Percentiles rank a stretch among this genome's conserved stretches.
These are phyloP conservation scores for Oncorhynchus clarkii DNA, from an alignment of 2,113 vertebrate genomes.

Conservation along the genomic window DNA sequence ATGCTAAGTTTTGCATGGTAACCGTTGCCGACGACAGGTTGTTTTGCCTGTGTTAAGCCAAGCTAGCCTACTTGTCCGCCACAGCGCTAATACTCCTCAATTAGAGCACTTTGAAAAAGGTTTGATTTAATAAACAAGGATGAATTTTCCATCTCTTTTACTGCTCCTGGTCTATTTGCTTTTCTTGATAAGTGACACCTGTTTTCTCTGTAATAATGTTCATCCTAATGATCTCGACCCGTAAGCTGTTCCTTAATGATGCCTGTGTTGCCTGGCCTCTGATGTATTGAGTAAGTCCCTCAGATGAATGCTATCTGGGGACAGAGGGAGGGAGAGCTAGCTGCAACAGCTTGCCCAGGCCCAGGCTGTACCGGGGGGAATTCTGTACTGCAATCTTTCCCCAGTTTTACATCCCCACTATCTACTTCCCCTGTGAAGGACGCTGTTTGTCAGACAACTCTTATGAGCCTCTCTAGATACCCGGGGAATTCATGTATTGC, in stretches of 20 bases:
- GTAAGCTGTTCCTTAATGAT: too few relatives aligned
- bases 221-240: not conserved
- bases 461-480: constrained; percentile 6
- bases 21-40: constrained; percentile 15
- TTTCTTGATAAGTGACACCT: not conserved
- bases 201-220: not conserved
- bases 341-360: not conserved
- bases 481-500: constrained; percentile 13
- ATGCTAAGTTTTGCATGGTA: constrained; percentile 39
- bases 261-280: not conserved
- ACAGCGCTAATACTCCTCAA: constrained; percentile 23
- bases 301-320: not conserved
- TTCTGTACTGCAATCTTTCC: not conserved
- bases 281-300: not conserved
- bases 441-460: constrained; percentile 27
- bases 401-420: not conserved
- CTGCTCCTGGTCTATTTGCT: not conserved
- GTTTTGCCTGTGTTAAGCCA: constrained; percentile 15
- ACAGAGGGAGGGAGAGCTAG: not conserved
- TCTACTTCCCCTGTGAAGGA: constrained; percentile 1
- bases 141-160: not conserved
- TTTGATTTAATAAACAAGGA: not conserved
- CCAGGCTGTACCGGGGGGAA: not conserved
- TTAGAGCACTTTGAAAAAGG: not conserved
- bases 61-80: not conserved